Percentiles rank a stretch among this genome's conserved stretches.
phyloP scores from a whole-genome alignment of 1,140 invertebrate genomes.

The Chironomus striatipennis region DNA sequence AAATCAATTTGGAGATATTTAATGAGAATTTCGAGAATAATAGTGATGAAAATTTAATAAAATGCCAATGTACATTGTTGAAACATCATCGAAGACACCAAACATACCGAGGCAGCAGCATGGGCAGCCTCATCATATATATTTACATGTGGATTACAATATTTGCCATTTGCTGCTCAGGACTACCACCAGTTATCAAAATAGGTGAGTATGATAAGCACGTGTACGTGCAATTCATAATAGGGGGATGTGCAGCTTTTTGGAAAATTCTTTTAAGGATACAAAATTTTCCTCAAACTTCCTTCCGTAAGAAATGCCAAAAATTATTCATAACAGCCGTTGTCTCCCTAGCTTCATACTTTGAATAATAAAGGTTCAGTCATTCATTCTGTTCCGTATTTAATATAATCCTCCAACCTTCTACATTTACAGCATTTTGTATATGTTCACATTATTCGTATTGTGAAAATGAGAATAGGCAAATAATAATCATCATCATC shows the following conservation, averaged over 20 bases:
- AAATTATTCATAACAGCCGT: too few relatives aligned
- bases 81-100: not conserved
- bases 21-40: not conserved
- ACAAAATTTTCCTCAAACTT: too few relatives aligned
- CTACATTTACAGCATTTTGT: not conserved
- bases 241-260: too few relatives aligned
- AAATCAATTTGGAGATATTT: not conserved
- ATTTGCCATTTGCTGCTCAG: conserved; percentile 28
- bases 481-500: not conserved
- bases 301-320: too few relatives aligned
- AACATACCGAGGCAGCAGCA: not conserved
- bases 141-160: conserved; percentile 22
- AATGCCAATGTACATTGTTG: not conserved
- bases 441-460: not conserved
- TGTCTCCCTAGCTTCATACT: too few relatives aligned
- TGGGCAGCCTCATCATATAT: not conserved
- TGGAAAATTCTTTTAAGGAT: too few relatives aligned
- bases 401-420: conserved; percentile 7
- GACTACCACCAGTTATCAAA: conserved; percentile 55
- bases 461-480: not conserved
- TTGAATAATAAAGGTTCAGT: not conserved
- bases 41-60: not conserved
- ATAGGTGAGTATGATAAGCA: conserved; percentile 46
- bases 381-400: not conserved
- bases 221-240: too few relatives aligned